phyloP scores from a whole-genome alignment of 2,888 invertebrate genomes.

The Trissolcus japonicus region DNA sequence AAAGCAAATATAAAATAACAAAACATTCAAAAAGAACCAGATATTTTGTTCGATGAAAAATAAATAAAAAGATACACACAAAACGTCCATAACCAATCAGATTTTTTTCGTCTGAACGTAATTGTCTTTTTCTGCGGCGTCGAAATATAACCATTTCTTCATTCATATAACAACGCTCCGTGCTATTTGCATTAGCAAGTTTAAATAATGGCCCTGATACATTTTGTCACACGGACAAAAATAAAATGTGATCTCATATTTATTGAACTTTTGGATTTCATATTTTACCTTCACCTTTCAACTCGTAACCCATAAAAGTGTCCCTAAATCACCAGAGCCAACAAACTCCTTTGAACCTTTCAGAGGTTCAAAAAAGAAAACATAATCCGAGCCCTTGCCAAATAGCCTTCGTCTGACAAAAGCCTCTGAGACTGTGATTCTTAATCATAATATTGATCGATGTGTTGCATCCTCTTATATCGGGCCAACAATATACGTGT shows the following conservation, averaged over 20 bases:
- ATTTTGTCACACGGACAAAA: background rate
- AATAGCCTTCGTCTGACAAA: conserved; percentile 33
- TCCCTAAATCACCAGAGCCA: conserved; percentile 34
- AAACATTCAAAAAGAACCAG: too few relatives aligned
- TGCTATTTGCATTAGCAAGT: too few relatives aligned
- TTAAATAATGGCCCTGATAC: too few relatives aligned
- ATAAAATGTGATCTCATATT: background rate
- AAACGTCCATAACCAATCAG: too few relatives aligned
- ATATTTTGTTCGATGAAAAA: too few relatives aligned
- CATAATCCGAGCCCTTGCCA: conserved; percentile 32
- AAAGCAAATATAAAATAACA: too few relatives aligned
- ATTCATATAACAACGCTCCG: too few relatives aligned
- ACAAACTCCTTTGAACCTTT: conserved; percentile 18
- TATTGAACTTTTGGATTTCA: conserved; percentile 7
- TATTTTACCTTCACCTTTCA: conserved; percentile 16
- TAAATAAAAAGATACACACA: too few relatives aligned
- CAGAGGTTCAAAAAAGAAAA: conserved; percentile 25
- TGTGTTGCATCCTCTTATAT: conserved; percentile 44
- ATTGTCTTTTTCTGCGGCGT: too few relatives aligned
- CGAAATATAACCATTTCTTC: too few relatives aligned
- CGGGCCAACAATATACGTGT: conserved; percentile 37
- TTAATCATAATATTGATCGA: conserved; percentile 55
- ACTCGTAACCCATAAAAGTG: conserved; percentile 19
- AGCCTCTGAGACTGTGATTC: conserved; percentile 19
- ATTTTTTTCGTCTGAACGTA: too few relatives aligned